Percentiles rank a stretch among this genome's conserved stretches.
These are phyloP conservation scores for Amia ocellicauda DNA, from an alignment of 2,113 vertebrate species.

Conservation along the genomic window DNA sequence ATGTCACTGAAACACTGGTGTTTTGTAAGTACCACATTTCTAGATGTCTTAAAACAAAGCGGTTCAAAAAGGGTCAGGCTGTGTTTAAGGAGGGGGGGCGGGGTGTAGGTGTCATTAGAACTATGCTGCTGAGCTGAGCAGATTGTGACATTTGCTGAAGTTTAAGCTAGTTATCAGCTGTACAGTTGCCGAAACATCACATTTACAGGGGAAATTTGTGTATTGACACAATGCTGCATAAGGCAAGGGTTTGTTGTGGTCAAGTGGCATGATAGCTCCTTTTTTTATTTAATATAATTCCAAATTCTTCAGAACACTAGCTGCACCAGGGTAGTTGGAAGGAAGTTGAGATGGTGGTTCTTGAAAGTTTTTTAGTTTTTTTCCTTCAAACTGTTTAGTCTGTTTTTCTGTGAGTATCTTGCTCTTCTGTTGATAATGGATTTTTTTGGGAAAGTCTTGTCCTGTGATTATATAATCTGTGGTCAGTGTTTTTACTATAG, in stretches of 20 bases:
- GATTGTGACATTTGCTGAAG: slow-evolving; percentile 23
- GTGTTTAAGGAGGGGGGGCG: slow-evolving; percentile 31
- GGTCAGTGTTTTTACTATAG: no score
- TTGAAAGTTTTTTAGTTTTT: background rate
- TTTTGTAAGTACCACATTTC: slow-evolving; percentile 52
- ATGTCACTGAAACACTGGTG: slow-evolving; percentile 50
- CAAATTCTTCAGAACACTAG: no score
- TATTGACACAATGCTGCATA: slow-evolving; percentile 30
- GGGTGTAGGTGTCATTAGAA: background rate
- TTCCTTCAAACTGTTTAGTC: no score
- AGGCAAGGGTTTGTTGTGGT: background rate
- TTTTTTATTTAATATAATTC: background rate
- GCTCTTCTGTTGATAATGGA: no score
- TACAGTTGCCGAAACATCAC: slow-evolving; percentile 7
- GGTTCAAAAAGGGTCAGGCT: slow-evolving; percentile 53
- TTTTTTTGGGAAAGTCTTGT: no score
- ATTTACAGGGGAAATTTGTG: slow-evolving; percentile 13
- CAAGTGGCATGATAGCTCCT: no score
- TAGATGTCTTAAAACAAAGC: slow-evolving; percentile 30
- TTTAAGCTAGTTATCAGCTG: slow-evolving; percentile 23
- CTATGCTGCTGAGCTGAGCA: background rate
- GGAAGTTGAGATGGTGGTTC: background rate
- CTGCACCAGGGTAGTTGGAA: no score
- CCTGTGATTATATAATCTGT: no score
- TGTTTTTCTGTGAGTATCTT: no score